phyloP scores from a whole-genome alignment of 2,113 vertebrate genomes.

The Eulemur macaco region DNA sequence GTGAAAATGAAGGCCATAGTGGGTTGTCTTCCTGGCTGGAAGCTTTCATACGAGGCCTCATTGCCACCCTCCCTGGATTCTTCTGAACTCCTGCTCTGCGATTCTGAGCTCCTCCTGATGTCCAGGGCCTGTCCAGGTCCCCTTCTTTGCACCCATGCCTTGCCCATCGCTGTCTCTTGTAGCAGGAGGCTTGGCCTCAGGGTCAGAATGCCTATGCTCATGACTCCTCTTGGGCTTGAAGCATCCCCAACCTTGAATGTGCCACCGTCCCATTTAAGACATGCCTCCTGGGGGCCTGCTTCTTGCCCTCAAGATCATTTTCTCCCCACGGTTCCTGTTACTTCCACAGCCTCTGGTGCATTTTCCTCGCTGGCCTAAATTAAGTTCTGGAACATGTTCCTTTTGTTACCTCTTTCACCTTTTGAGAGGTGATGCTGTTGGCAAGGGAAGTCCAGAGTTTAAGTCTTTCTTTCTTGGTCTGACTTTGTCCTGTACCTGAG shows the following conservation, averaged over 20 bases:
- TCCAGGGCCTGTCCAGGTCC: not conserved
- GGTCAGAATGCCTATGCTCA: not conserved
- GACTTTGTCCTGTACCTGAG: not conserved
- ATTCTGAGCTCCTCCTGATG: not conserved
- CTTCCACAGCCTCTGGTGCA: not conserved
- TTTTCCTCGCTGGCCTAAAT: not conserved
- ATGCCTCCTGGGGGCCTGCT: not conserved
- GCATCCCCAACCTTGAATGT: not conserved
- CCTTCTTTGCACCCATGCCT: not conserved
- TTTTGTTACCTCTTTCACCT: not conserved
- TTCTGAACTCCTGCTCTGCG: not conserved
- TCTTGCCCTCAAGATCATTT: not conserved
- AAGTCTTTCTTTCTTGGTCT: not conserved
- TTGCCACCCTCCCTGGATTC: not conserved
- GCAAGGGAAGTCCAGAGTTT: not conserved
- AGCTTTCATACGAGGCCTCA: not conserved
- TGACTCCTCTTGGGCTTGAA: rapidly evolving
- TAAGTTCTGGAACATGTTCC: not conserved
- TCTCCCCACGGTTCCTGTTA: not conserved
- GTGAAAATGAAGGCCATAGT: not conserved
- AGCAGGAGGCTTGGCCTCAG: not conserved
- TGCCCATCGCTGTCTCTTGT: not conserved
- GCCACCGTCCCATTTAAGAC: not conserved
- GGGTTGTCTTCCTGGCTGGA: not conserved
- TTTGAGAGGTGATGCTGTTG: not conserved